A percentile compares a stretch with the other conserved stretches of the same genome.
Evolutionary conservation across 2,888 invertebrate species (phyloP).

Genomic region (Cabera pusaria): DNA sequence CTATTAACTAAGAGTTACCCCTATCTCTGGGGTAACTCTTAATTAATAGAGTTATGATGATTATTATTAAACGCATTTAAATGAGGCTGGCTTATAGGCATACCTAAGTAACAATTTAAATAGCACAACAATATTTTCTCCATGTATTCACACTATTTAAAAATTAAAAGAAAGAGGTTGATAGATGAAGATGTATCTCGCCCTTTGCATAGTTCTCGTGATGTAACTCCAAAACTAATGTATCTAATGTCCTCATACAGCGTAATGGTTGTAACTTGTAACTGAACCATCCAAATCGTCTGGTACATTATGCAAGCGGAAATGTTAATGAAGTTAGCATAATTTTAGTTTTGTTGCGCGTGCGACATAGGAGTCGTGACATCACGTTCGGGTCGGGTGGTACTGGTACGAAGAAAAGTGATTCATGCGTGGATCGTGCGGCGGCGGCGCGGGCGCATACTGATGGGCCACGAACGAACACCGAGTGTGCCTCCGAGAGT

Average conservation of each 20-base stretch:
- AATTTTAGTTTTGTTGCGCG: constrained; percentile 70
- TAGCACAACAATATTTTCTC: no score
- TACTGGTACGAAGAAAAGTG: constrained; percentile 64
- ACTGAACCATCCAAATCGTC: constrained; percentile 19
- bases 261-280: no score
- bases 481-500: constrained; percentile 53
- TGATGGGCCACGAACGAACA: constrained; percentile 59
- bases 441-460: constrained; percentile 75
- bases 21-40: no score
- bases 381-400: constrained; percentile 56
- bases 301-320: constrained; percentile 52
- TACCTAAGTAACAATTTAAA: no score
- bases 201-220: no score
- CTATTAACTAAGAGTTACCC: constrained; percentile 27
- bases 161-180: no score
- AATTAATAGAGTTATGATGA: no score
- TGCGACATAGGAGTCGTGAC: constrained; percentile 75
- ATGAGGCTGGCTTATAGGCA: no score
- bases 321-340: constrained; percentile 59
- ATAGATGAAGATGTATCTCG: no score
- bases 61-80: no score
- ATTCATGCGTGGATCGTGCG: constrained; percentile 74
- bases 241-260: constrained; percentile 22
- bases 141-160: no score
- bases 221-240: no score